phyloP scores from a whole-genome alignment of 2,113 vertebrate genomes.

The Amia ocellicauda region DNA sequence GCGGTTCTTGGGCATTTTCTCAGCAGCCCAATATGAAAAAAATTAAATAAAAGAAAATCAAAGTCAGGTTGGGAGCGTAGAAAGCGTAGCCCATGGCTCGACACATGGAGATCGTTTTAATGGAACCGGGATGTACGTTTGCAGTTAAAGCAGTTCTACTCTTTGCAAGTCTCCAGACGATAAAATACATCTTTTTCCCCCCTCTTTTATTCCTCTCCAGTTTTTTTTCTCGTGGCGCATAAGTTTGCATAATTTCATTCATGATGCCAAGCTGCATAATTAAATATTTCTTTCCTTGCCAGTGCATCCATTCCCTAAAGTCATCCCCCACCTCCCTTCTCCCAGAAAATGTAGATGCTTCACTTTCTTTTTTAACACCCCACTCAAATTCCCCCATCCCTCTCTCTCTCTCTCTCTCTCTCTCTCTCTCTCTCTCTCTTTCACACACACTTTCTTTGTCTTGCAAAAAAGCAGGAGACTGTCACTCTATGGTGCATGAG shows the following conservation, averaged over 20 bases:
- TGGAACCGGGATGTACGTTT: not conserved
- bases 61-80: not conserved
- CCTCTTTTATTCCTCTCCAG: no score
- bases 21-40: no score
- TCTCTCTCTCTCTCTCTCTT: not conserved
- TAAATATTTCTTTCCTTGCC: conserved; percentile 3
- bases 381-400: not conserved
- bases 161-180: not conserved
- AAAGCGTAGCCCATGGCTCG: not conserved
- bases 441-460: no score
- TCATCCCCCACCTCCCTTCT: not conserved
- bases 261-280: conserved; percentile 11
- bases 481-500: no score
- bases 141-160: not conserved
- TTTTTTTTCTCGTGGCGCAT: not conserved
- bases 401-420: not conserved
- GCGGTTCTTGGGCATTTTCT: no score
- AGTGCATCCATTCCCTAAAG: not conserved
- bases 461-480: no score
- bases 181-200: not conserved
- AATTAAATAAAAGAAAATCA: no score
- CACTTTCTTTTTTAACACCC: no score
- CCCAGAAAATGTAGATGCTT: no score
- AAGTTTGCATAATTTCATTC: conserved; percentile 16
- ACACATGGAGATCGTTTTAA: not conserved